These are phyloP conservation scores for Peromyscus attwateri DNA, from an alignment of 2,797 vertebrate species.

Conservation along the genomic window DNA sequence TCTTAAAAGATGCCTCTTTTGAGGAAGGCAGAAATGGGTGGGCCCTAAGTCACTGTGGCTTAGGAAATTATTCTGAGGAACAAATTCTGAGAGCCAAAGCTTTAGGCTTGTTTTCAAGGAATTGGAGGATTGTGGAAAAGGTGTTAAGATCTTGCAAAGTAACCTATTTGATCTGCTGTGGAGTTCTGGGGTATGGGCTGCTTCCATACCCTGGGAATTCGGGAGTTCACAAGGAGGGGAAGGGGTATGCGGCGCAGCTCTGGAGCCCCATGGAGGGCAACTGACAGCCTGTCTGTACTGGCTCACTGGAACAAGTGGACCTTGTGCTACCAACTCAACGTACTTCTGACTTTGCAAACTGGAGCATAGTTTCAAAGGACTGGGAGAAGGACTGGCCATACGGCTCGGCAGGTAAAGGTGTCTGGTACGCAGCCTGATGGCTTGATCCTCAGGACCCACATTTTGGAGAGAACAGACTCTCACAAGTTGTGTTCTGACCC, in stretches of 20 bases:
- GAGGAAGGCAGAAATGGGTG: not conserved
- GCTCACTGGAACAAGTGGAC: not conserved
- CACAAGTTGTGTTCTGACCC: not conserved
- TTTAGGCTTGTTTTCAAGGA: not conserved
- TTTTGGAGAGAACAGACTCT: not conserved
- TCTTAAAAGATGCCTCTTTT: not conserved
- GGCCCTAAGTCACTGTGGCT: not conserved
- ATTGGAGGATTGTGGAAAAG: not conserved
- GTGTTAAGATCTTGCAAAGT: not conserved
- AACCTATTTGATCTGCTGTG: not conserved
- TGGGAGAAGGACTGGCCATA: not conserved
- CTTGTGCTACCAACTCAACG: not conserved
- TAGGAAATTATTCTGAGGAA: not conserved
- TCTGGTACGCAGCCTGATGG: not conserved
- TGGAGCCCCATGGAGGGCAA: not conserved
- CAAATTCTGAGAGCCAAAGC: not conserved
- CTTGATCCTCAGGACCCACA: not conserved
- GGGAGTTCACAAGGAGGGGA: not conserved
- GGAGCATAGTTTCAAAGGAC: slow-evolving; percentile 31
- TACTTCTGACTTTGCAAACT: slow-evolving; percentile 37
- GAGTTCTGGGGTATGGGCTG: not conserved
- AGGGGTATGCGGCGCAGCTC: not conserved
- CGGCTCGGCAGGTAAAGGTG: not conserved
- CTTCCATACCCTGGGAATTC: not conserved
- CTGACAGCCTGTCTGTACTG: not conserved